phyloP scores from a whole-genome alignment of 2,888 invertebrate genomes.

The Lycophotia porphyrea region DNA sequence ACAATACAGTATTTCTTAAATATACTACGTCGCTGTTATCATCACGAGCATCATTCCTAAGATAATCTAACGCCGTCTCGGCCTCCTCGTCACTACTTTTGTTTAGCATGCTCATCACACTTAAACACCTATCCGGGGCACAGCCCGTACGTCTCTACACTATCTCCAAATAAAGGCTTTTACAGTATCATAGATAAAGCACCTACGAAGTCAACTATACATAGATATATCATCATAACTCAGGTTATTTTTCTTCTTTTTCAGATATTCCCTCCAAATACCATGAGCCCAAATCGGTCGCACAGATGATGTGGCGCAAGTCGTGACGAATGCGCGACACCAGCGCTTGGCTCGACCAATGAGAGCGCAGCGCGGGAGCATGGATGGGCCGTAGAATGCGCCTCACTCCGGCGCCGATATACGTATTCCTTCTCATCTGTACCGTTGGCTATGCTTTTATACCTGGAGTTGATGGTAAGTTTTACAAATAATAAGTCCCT shows the following conservation, averaged over 20 bases:
- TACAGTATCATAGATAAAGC: background rate
- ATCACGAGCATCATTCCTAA: too few relatives aligned
- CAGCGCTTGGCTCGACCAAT: slow-evolving; percentile 74
- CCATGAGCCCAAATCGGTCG: slow-evolving; percentile 21
- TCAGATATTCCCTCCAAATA: slow-evolving; percentile 36
- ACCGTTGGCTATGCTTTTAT: slow-evolving; percentile 80
- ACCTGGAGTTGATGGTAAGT: slow-evolving; percentile 86
- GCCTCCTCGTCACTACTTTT: too few relatives aligned
- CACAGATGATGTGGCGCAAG: slow-evolving; percentile 48
- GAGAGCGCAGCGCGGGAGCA: slow-evolving; percentile 81
- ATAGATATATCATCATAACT: background rate
- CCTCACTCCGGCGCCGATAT: slow-evolving; percentile 84
- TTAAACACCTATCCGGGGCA: too few relatives aligned
- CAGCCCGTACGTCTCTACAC: too few relatives aligned
- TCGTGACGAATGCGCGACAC: slow-evolving; percentile 60
- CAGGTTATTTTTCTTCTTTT: slow-evolving; percentile 30
- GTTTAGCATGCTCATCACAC: too few relatives aligned
- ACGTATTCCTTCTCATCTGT: slow-evolving; percentile 81
- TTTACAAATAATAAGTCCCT: background rate
- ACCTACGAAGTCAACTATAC: background rate
- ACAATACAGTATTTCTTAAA: too few relatives aligned
- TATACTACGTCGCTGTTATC: too few relatives aligned
- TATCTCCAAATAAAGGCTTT: too few relatives aligned
- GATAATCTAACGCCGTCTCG: too few relatives aligned
- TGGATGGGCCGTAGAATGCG: slow-evolving; percentile 90